Evolutionary conservation across 2,113 vertebrate genomes (phyloP), one percentile per base, ranked within the genome.

Genomic region (Ia io): DNA sequence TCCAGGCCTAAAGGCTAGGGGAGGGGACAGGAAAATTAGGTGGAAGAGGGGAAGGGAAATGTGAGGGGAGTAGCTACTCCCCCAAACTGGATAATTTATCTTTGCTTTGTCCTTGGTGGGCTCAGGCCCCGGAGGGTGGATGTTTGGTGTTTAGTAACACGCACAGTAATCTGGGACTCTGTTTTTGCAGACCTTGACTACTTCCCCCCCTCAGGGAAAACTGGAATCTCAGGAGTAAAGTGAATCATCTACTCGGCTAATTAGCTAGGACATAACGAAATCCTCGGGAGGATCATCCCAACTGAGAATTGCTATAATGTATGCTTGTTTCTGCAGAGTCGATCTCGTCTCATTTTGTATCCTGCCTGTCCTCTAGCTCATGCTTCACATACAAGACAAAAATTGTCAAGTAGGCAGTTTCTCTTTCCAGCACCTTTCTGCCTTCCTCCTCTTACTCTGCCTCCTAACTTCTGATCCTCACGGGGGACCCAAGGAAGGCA

Each of bases 201-300:
- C 90, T 93, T 82, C 35, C 56, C 20, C 28, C 78, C 93, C 92
- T 90, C 49, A 37, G 94, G 96, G 94, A 94, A 92, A 95, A 89
- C 67, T 40, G 76, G 79, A 96, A 96, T 94, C 97, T 96, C 97
- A 74, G 93, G 97, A 95, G 97, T 91, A 89, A 96, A 97, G 93
- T 94, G 79, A 96, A 95, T 96, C 78, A 95, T 98, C 94, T 95
- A 42, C 79, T 96, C 90, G 93, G 83, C 91, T 97, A 96, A 97
- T 97, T 97, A 97, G 82, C 82, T 96, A 84, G 95, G 93, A 97
- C 94, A 96, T 89, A 91, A 91, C 74, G 59, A 85, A 80, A 97
- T 90, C 86, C 96, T 95, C 96, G 0, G 74, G 95, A 94, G 97
- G 74, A 93, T 95, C 71, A 49, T 84, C 78, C 95, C 88, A 94